Evolutionary conservation across 2,113 vertebrate species (phyloP), one percentile per base, ranked within the genome.

Genomic region (Onychorhynchus coronatus): DNA sequence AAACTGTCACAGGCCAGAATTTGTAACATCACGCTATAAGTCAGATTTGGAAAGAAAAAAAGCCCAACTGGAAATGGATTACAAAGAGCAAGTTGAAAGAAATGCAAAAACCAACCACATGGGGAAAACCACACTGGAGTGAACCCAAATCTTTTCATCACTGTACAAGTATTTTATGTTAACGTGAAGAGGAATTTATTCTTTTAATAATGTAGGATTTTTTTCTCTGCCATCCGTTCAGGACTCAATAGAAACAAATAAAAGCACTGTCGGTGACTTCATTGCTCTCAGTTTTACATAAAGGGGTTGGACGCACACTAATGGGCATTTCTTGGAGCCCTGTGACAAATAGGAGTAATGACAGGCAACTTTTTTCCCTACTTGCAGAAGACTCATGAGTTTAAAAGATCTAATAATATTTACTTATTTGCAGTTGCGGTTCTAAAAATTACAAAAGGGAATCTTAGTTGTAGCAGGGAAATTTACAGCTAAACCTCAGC

Each of bases 51-150:
- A 70, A 74, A 80, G 23, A 5, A 76, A 61, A 74, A 73, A 94
- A 73, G 2, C 5, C 12, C 55, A 63, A 72, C 62, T 89, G 67
- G 82, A 95, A 94, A 62, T 23, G 47, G 56, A 80, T 61, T 49
- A 49, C 62, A 75, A 91, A 91, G 58, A 82, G 11, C 67, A 93
- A 93, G 71, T 42, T 87, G 74, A 88, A 91, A 90, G 53, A 96
- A 85, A 89, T 68, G 77, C 44, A 85, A 79, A 96, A 73, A 6
- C 6, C 62, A 94, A 2, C 37, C 41, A 88, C 1, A 17, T 4
- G 77, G 81, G 53, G 71, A 93, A 94, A 96, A 88, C 16, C 87
- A 88, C 85, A 31, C n/a, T 88, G 94, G 93, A 91, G 33, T 9
- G 19, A 78, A 37, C 73, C 79, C 96, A 95, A 71, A 72, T 27